Percentiles rank a stretch among this genome's conserved stretches.
phyloP scores from a whole-genome alignment of 1,140 invertebrate genomes.

The Zelostemma sp. region DNA sequence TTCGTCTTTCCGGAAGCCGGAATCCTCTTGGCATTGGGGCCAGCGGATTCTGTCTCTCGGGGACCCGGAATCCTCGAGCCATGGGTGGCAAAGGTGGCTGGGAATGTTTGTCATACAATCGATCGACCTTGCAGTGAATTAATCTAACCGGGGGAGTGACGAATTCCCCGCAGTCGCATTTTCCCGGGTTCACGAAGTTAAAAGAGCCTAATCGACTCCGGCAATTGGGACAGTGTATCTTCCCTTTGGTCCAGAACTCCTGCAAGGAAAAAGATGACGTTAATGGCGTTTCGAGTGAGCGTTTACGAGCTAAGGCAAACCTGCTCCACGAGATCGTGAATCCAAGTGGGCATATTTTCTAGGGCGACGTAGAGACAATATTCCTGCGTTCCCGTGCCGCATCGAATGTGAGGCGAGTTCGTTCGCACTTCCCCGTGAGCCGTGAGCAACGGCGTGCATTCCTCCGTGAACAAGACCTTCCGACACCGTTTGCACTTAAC shows the following conservation, averaged over 20 bases:
- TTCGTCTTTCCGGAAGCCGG: too few relatives aligned
- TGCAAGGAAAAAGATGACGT: constrained; percentile 43
- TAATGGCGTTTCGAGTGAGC: too few relatives aligned
- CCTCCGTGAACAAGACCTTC: constrained; percentile 54
- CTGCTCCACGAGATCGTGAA: constrained; percentile 51
- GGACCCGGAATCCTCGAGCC: constrained; percentile 30
- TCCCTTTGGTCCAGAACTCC: constrained; percentile 64
- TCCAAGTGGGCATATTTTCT: constrained; percentile 60
- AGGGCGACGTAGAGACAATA: constrained; percentile 53
- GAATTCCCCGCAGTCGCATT: constrained; percentile 57
- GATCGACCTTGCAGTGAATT: constrained; percentile 59
- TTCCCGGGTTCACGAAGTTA: constrained; percentile 58
- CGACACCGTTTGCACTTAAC: constrained; percentile 60
- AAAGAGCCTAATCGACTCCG: constrained; percentile 61
- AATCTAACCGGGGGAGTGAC: constrained; percentile 57
- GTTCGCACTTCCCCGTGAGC: constrained; percentile 51
- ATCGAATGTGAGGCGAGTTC: constrained; percentile 35
- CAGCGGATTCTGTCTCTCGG: constrained; percentile 25
- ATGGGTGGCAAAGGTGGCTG: constrained; percentile 36
- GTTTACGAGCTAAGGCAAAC: too few relatives aligned
- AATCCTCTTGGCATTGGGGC: constrained; percentile 1
- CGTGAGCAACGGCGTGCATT: constrained; percentile 48
- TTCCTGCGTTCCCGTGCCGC: constrained; percentile 48
- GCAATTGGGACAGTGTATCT: constrained; percentile 60
- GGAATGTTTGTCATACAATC: constrained; percentile 35